Conservation (phyloP, 2,888 invertebrate genomes). For the Ophion obscuratus region DNA sequence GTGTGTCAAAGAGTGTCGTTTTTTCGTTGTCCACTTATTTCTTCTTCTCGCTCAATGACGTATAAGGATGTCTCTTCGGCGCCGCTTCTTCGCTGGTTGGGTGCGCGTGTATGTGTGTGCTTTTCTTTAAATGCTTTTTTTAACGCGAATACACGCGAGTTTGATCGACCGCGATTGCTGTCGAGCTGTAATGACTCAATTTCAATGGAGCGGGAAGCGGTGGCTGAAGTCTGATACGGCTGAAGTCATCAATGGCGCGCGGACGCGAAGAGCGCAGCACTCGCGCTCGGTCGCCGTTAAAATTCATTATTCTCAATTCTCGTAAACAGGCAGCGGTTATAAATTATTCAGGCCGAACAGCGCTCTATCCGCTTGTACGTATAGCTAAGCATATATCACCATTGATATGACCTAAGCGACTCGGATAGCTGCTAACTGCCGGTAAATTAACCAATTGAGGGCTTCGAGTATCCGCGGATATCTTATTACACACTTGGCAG, state of each 20-base stretch:
- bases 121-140: not conserved
- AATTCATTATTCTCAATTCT: conserved; percentile 84
- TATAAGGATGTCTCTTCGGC: not conserved
- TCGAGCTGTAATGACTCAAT: conserved; percentile 61
- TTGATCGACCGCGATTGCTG: conserved; percentile 45
- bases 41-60: not conserved
- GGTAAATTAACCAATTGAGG: conserved; percentile 84
- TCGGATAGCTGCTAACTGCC: conserved; percentile 83
- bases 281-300: conserved; percentile 74
- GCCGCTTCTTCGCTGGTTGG: too few species aligned
- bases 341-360: conserved; percentile 84
- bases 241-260: conserved; percentile 76
- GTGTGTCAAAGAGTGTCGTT: conserved; percentile 27
- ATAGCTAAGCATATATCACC: conserved; percentile 54
- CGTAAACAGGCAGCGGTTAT: conserved; percentile 84
- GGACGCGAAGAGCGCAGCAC: conserved; percentile 55
- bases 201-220: conserved; percentile 50
- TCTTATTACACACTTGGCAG: conserved; percentile 83
- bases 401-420: conserved; percentile 83
- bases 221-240: conserved; percentile 50
- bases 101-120: not conserved
- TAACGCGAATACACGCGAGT: not conserved
- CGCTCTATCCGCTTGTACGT: conserved; percentile 68
- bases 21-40: conserved; percentile 16
- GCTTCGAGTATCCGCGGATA: conserved; percentile 85